Base-by-base conservation (phyloP, 1,140 invertebrate species). In the Calephelis virginiensis region DNA sequence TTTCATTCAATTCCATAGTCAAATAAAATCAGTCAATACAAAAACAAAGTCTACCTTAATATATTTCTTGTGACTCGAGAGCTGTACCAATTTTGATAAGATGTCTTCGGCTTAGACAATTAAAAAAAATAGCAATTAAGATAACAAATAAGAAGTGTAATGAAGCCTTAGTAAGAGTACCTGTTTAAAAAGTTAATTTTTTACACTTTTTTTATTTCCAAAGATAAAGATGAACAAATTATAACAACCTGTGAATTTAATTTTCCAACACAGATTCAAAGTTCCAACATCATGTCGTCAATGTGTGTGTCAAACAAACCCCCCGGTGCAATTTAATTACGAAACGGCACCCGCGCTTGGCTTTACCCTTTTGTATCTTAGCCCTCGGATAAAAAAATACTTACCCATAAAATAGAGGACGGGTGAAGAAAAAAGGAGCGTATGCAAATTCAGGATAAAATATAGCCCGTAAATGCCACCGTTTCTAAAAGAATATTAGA, bases 381-480 rank as follows among this genome's bases (percentile, higher is more conserved):
- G 87, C 91, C 90, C 91, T 83, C 83, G 82, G 82, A 85, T 84
- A 83, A 92, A 87, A 91, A 91, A 92, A 91, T 90, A 83, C 87
- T 85, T 87, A 86, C 88, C 84, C 86, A 90, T 90, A 90, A 90
- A 90, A 86, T 88, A 88, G 88, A 89, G 82, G 85, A 88, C 85
- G 85, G 86, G 86, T 86, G 74, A 86, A 78, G 83, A 86, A 85
- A 91, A 92, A 91, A 92, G 84, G 86, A 91, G 89, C 89, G 91
- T 92, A 92, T 92, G 91, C 91, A 92, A 92, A 92, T 92, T 91
- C 91, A 85, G 89, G 90, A 91, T 92, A 92, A 92, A 92, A 92
- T 92, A 92, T 92, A 92, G 91, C 90, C 91, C 91, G 91, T 92
- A 92, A 92, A 92, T 92, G 91, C 91, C 89, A 91, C 91, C 89